These are phyloP conservation scores for Hepsetus odoe DNA, from an alignment of 2,113 vertebrate genomes.

Conservation along the genomic window DNA sequence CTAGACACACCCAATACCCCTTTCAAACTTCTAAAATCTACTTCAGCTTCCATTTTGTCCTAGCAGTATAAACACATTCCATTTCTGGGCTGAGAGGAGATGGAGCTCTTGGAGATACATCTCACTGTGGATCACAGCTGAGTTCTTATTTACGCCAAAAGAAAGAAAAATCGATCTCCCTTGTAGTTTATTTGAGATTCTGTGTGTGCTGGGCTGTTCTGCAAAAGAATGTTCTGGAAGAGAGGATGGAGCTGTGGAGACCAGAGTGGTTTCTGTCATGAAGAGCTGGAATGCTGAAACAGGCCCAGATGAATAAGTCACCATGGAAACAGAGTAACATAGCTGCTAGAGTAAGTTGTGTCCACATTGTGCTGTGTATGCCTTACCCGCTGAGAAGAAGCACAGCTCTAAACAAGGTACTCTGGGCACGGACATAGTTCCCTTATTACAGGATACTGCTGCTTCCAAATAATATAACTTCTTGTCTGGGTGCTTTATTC, in stretches of 20 bases:
- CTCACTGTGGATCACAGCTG: conserved; percentile 26
- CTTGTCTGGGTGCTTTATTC: too few species aligned
- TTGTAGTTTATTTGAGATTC: conserved; percentile 42
- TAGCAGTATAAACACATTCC: conserved; percentile 20
- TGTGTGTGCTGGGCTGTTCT: conserved; percentile 31
- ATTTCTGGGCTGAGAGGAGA: conserved; percentile 4
- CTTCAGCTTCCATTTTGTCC: conserved; percentile 39
- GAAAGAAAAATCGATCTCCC: conserved; percentile 21
- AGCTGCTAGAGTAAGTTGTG: conserved; percentile 44
- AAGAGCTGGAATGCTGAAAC: conserved; percentile 52
- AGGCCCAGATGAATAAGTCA: conserved; percentile 46
- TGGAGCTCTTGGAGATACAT: conserved; percentile 15
- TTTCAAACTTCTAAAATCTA: conserved; percentile 27
- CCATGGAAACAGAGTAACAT: conserved; percentile 51
- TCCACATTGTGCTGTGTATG: conserved; percentile 47
- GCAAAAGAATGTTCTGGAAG: conserved; percentile 51
- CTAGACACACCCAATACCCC: conserved; percentile 16
- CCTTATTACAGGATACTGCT: background rate
- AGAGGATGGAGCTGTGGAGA: conserved; percentile 48
- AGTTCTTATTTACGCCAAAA: conserved; percentile 27
- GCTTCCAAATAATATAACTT: too few species aligned
- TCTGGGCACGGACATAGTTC: conserved; percentile 13
- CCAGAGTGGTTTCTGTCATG: conserved; percentile 57
- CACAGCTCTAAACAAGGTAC: conserved; percentile 19
- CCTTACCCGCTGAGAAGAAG: conserved; percentile 39